A percentile compares a stretch with the other conserved stretches of the same genome.
Conservation (phyloP, 2,113 vertebrate species). For the Gnathonemus longibarbis region DNA sequence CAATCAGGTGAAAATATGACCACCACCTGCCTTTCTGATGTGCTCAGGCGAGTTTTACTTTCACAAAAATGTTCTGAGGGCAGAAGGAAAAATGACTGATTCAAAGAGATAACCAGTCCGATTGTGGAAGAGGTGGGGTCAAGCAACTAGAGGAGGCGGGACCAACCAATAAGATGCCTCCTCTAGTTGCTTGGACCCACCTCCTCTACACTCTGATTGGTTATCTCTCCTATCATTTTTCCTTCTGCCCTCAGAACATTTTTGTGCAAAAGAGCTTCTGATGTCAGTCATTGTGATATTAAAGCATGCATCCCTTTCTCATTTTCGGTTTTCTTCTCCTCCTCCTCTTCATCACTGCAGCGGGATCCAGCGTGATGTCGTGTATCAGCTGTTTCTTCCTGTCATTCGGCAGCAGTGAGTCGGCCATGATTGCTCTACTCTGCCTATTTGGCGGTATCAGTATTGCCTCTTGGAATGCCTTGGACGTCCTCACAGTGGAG, state of each 20-base stretch:
- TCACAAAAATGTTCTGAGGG: too few species aligned
- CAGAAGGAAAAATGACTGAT: too few species aligned
- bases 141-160: too few species aligned
- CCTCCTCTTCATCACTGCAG: slow-evolving; percentile 44
- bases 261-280: neutral
- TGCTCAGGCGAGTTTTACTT: too few species aligned
- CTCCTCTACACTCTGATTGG: too few species aligned
- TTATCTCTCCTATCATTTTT: too few species aligned
- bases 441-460: slow-evolving; percentile 94
- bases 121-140: too few species aligned
- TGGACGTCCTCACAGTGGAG: slow-evolving; percentile 93
- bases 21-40: neutral
- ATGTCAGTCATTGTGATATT: neutral
- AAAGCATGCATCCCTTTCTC: neutral
- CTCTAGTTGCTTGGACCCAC: too few species aligned
- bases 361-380: slow-evolving; percentile 93
- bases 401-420: slow-evolving; percentile 93
- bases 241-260: too few species aligned
- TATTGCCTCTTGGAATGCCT: slow-evolving; percentile 93
- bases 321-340: neutral
- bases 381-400: slow-evolving; percentile 97
- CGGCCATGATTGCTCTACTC: slow-evolving; percentile 93
- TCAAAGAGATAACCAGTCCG: too few species aligned
- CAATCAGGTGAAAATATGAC: neutral
- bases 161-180: too few species aligned